These are phyloP conservation scores for Microctenopoma lineatum DNA, from an alignment of 2,797 vertebrate genomes.

Conservation along the genomic window DNA sequence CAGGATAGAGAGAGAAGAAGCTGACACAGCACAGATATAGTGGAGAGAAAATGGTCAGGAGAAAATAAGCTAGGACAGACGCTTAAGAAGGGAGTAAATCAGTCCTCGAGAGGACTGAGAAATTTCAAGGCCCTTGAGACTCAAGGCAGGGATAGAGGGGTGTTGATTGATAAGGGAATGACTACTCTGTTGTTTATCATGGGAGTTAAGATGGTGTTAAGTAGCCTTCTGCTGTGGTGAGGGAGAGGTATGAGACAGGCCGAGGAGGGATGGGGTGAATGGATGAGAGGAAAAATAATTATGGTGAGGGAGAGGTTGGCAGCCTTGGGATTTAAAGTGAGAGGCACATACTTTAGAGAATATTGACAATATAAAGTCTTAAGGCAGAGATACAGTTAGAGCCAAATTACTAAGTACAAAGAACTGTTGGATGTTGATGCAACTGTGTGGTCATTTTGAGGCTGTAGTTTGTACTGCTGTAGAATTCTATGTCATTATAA, in stretches of 20 bases:
- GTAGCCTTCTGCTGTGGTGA: slow-evolving; percentile 64
- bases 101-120: slow-evolving; percentile 54
- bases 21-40: slow-evolving; percentile 75
- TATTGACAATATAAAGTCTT: slow-evolving; percentile 46
- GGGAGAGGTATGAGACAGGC: slow-evolving; percentile 45
- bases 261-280: slow-evolving; percentile 25
- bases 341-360: slow-evolving; percentile 29
- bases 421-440: not conserved
- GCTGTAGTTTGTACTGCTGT: not conserved
- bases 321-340: slow-evolving; percentile 35
- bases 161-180: slow-evolving; percentile 70
- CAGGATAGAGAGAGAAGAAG: slow-evolving; percentile 39
- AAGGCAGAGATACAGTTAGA: slow-evolving; percentile 21
- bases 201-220: slow-evolving; percentile 73
- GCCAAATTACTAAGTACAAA: slow-evolving; percentile 14
- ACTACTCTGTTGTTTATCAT: slow-evolving; percentile 75
- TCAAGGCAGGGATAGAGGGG: slow-evolving; percentile 42
- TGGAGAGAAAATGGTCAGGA: slow-evolving; percentile 41
- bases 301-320: slow-evolving; percentile 42
- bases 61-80: slow-evolving; percentile 59
- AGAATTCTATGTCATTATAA: not conserved
- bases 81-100: slow-evolving; percentile 66
- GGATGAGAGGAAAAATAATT: slow-evolving; percentile 59
- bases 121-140: slow-evolving; percentile 66
- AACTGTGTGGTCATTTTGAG: not conserved